phyloP scores from a whole-genome alignment of 2,888 invertebrate genomes.

The Altica lythri region DNA sequence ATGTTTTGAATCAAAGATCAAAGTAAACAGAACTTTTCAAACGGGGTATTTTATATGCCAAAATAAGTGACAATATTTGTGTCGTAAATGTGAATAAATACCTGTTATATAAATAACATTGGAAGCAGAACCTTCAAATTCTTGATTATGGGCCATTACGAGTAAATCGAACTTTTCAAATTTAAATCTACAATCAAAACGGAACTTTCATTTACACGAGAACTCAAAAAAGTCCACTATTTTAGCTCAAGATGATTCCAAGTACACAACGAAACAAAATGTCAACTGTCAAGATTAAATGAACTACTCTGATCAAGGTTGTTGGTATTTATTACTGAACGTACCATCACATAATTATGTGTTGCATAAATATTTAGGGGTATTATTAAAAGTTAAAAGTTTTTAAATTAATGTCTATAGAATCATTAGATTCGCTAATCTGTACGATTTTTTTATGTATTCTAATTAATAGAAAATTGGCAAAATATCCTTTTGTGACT shows the following conservation, averaged over 20 bases:
- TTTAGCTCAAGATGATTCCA: constrained; percentile 7
- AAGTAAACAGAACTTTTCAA: not conserved
- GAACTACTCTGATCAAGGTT: too few relatives aligned
- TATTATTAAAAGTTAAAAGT: too few relatives aligned
- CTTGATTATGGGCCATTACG: constrained; percentile 64
- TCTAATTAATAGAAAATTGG: too few relatives aligned
- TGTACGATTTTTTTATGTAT: too few relatives aligned
- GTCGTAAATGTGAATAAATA: not conserved
- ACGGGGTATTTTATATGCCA: not conserved
- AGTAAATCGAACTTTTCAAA: not conserved
- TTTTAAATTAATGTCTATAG: too few relatives aligned
- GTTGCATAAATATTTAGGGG: too few relatives aligned
- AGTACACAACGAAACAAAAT: constrained; percentile 6
- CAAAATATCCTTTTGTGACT: too few relatives aligned
- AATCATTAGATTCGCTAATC: too few relatives aligned
- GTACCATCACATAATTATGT: too few relatives aligned
- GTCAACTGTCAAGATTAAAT: constrained; percentile 8
- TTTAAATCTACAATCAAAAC: not conserved
- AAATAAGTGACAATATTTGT: not conserved
- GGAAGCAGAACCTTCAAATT: constrained; percentile 54
- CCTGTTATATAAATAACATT: constrained; percentile 29
- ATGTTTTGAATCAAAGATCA: constrained; percentile 1
- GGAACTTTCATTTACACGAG: constrained; percentile 7
- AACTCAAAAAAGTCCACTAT: not conserved
- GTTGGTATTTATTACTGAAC: too few relatives aligned